Conservation (phyloP, 2,888 invertebrate species). For the Carpatolechia fugitivella region DNA sequence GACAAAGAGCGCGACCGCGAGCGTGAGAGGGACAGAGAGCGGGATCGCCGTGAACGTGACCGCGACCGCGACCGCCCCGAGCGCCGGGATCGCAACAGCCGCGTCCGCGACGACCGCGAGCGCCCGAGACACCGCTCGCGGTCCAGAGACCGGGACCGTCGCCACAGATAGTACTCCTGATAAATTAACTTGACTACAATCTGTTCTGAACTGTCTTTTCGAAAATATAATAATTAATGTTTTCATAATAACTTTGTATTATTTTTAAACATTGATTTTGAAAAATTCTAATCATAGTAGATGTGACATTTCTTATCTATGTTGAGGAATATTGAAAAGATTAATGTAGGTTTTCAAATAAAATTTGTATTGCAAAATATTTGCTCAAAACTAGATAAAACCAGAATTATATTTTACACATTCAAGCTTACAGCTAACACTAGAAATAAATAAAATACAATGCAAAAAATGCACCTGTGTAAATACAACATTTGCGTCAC, state of each 20-base stretch:
- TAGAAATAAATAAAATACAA: slow-evolving; percentile 40
- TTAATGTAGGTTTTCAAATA: not conserved
- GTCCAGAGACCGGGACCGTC: slow-evolving; percentile 66
- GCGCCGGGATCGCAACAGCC: slow-evolving; percentile 27
- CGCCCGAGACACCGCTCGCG: slow-evolving; percentile 53
- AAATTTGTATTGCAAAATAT: slow-evolving; percentile 26
- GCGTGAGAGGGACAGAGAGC: slow-evolving; percentile 38
- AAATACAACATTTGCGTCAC: slow-evolving; percentile 27
- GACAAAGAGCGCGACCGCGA: slow-evolving; percentile 28
- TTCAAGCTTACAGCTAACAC: slow-evolving; percentile 41
- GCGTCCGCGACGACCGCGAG: slow-evolving; percentile 45
- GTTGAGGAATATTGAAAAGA: not conserved
- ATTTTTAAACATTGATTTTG: not conserved
- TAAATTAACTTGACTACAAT: slow-evolving; percentile 24
- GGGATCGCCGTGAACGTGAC: slow-evolving; percentile 29
- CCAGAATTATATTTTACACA: slow-evolving; percentile 24
- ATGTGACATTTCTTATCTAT: not conserved
- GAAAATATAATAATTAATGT: slow-evolving; percentile 53
- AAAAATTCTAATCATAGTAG: too few relatives aligned
- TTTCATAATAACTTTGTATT: slow-evolving; percentile 26
- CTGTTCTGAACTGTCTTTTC: slow-evolving; percentile 38
- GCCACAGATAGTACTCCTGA: slow-evolving; percentile 58
- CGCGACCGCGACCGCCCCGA: slow-evolving; percentile 17
- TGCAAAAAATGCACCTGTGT: slow-evolving; percentile 32
- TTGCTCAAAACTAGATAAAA: slow-evolving; percentile 23